phyloP scores from a whole-genome alignment of 2,888 invertebrate species.

The Dryocosmus kuriphilus region DNA sequence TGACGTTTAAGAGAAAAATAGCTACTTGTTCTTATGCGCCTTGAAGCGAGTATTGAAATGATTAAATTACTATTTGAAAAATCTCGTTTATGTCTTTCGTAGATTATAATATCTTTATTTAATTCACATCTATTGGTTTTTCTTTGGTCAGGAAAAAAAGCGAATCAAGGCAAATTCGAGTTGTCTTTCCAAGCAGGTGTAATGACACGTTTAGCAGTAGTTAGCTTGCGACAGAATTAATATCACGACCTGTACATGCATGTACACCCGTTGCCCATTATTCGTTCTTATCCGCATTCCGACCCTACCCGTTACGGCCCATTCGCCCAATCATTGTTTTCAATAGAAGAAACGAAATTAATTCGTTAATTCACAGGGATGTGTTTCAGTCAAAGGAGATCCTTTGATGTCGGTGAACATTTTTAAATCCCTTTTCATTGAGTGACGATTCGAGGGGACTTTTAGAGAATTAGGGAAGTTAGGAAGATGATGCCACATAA shows the following conservation, averaged over 20 bases:
- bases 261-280: not conserved
- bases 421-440: not conserved
- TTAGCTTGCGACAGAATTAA: conserved; percentile 50
- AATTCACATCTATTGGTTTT: not conserved
- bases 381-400: not conserved
- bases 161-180: conserved; percentile 10
- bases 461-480: not conserved
- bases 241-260: conserved; percentile 40
- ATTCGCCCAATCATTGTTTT: conserved; percentile 21
- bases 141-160: conserved; percentile 28
- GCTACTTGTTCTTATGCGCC: not conserved
- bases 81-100: not conserved
- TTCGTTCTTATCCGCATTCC: conserved; percentile 51
- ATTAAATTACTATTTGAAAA: not conserved
- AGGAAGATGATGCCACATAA: not conserved
- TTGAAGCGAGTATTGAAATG: not conserved
- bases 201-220: conserved; percentile 40
- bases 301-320: conserved; percentile 25
- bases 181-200: conserved; percentile 33
- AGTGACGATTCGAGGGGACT: not conserved
- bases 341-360: not conserved
- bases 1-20: not conserved
- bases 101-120: not conserved
- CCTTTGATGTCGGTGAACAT: not conserved
- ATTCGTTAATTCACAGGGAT: conserved; percentile 5